Conservation (phyloP, 2,888 invertebrate species). For the Formica aserva region DNA sequence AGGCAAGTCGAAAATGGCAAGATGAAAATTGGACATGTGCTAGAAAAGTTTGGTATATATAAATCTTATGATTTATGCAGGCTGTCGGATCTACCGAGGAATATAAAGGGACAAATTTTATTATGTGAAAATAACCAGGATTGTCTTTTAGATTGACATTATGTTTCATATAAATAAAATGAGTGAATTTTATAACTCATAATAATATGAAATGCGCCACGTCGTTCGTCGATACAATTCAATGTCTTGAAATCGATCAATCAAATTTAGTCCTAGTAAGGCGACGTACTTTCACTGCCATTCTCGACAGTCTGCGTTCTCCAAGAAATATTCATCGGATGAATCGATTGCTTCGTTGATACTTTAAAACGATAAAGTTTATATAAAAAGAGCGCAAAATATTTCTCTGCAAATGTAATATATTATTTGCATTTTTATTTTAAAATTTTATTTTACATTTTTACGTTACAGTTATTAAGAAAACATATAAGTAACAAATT, state of each 20-base stretch:
- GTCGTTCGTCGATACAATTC: not conserved
- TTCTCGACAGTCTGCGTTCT: constrained; percentile 67
- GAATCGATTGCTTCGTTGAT: constrained; percentile 60
- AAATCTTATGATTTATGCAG: not conserved
- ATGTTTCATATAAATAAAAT: constrained; percentile 4
- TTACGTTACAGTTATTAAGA: not conserved
- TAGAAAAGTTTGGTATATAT: not conserved
- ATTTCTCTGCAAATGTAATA: not conserved
- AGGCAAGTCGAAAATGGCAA: too few relatives aligned
- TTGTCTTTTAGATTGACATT: not conserved
- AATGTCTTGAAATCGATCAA: constrained; percentile 72
- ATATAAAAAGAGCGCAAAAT: not conserved
- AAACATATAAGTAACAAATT: not conserved
- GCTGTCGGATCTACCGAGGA: not conserved
- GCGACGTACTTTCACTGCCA: constrained; percentile 73
- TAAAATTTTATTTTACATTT: not conserved
- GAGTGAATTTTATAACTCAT: not conserved
- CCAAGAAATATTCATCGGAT: constrained; percentile 63
- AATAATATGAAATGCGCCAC: constrained; percentile 28
- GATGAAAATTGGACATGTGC: not conserved
- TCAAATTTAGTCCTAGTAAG: constrained; percentile 69
- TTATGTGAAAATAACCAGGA: not conserved
- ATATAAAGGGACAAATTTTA: not conserved
- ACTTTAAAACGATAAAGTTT: not conserved
- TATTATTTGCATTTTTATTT: not conserved